phyloP scores from a whole-genome alignment of 2,113 vertebrate genomes.

The Campylorhamphus procurvoides region DNA sequence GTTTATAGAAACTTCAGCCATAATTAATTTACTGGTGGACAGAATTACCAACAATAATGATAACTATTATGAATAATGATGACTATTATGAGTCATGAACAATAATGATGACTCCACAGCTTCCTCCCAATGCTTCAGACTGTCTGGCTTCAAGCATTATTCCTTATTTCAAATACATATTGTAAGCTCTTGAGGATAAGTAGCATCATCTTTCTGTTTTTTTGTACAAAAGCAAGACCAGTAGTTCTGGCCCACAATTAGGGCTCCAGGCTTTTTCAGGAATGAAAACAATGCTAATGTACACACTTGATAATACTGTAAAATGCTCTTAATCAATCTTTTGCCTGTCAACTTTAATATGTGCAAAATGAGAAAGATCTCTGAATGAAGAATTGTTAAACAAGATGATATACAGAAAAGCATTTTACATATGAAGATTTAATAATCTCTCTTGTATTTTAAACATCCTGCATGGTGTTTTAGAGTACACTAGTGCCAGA shows the following conservation, averaged over 20 bases:
- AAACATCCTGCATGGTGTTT: conserved; percentile 5
- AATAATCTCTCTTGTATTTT: not conserved
- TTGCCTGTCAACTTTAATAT: not conserved
- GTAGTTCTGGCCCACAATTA: not conserved
- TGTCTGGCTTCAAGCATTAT: not conserved
- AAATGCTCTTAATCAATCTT: not conserved
- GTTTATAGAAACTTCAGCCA: not conserved
- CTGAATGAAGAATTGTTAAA: not conserved
- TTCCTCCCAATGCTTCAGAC: not conserved
- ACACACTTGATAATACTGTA: not conserved
- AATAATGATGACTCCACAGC: not conserved
- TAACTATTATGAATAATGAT: not conserved
- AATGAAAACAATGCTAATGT: not conserved
- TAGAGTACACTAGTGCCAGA: not conserved
- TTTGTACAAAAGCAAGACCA: not conserved
- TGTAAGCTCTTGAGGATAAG: not conserved
- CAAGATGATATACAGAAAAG: not conserved
- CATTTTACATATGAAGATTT: not conserved
- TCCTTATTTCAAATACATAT: not conserved
- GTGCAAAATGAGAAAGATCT: not conserved
- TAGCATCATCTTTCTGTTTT: not conserved
- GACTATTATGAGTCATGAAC: not conserved
- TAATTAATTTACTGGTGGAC: not conserved
- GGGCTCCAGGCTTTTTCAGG: not conserved
- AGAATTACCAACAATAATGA: not conserved